Conservation (phyloP, 2,113 vertebrate species). For the Myrmophylax atrothorax region DNA sequence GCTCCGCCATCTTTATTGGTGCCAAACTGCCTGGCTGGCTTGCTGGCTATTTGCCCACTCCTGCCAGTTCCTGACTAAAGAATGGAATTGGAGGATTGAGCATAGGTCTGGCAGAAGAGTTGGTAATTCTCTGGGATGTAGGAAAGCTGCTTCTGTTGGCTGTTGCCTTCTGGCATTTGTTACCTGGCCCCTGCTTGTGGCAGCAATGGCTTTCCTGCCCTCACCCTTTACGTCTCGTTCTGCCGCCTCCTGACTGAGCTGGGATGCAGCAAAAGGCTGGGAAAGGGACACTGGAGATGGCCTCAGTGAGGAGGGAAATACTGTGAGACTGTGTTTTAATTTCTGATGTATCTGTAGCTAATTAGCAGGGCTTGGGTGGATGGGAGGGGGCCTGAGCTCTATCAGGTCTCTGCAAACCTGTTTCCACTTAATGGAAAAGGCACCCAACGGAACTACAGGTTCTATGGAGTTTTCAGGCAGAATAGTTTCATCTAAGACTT, state of each 20-base stretch:
- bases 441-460: not conserved
- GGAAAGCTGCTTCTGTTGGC: not conserved
- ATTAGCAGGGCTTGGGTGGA: too few relatives aligned
- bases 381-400: not conserved
- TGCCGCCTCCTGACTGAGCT: not conserved
- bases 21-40: not conserved
- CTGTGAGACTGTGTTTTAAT: not conserved
- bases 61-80: not conserved
- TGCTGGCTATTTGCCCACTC: not conserved
- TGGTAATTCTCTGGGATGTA: too few relatives aligned
- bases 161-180: not conserved
- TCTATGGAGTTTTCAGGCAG: not conserved
- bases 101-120: not conserved
- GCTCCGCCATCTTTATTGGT: not conserved
- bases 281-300: not conserved
- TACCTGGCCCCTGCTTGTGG: too few relatives aligned
- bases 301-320: not conserved
- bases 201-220: not conserved
- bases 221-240: accelerated
- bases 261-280: not conserved
- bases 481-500: not conserved
- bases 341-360: not conserved
- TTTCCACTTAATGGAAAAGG: not conserved
- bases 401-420: not conserved
- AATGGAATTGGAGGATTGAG: not conserved